Conservation (phyloP, 2,113 vertebrate species). For the Gambusia holbrooki region DNA sequence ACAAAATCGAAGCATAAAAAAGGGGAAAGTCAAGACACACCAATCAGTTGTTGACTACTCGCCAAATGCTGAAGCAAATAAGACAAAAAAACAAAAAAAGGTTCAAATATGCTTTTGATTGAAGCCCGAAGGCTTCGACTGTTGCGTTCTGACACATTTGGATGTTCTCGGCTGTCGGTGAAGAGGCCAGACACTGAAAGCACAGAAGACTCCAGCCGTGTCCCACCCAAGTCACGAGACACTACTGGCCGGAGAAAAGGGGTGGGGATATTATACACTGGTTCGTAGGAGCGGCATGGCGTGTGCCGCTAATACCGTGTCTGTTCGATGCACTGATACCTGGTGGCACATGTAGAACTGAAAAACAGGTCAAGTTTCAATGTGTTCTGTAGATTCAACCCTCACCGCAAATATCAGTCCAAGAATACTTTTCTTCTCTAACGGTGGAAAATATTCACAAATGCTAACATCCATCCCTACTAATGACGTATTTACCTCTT, state of each 20-base stretch:
- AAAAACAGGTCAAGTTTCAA: slow-evolving; percentile 42
- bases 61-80: slow-evolving; percentile 24
- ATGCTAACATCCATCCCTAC: slow-evolving; percentile 30
- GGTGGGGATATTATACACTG: slow-evolving; percentile 73
- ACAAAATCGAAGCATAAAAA: slow-evolving; percentile 37
- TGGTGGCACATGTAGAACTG: slow-evolving; percentile 74
- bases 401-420: slow-evolving; percentile 26
- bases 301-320: slow-evolving; percentile 60
- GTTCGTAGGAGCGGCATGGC: slow-evolving; percentile 72
- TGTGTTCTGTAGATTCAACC: slow-evolving; percentile 35
- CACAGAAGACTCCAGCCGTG: slow-evolving; percentile 39
- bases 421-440: slow-evolving; percentile 20
- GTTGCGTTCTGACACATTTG: slow-evolving; percentile 9
- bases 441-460: slow-evolving; percentile 10
- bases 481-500: slow-evolving; percentile 46
- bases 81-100: background rate
- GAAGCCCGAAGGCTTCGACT: slow-evolving; percentile 25
- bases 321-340: slow-evolving; percentile 73
- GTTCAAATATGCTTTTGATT: background rate
- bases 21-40: slow-evolving; percentile 44
- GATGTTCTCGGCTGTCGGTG: slow-evolving; percentile 12
- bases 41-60: slow-evolving; percentile 36
- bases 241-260: slow-evolving; percentile 14
- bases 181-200: slow-evolving; percentile 59
- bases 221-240: slow-evolving; percentile 30